A percentile compares a stretch with the other conserved stretches of the same genome.
phyloP scores from a whole-genome alignment of 2,888 invertebrate species.

The Drosophila rubida region DNA sequence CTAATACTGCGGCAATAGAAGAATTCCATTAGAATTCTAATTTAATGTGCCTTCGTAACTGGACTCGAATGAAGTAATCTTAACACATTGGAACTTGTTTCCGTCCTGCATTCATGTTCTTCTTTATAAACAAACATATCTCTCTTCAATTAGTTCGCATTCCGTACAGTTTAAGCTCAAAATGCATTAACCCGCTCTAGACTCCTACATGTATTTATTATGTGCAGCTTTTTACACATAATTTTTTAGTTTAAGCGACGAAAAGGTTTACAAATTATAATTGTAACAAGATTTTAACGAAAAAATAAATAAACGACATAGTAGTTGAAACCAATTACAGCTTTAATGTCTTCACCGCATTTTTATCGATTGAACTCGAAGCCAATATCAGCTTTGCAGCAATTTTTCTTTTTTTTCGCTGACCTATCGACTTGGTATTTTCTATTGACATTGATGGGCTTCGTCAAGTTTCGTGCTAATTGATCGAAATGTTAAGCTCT shows the following conservation, averaged over 20 bases:
- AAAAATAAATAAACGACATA: conserved; percentile 36
- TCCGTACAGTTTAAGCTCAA: conserved; percentile 42
- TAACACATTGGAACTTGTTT: conserved; percentile 38
- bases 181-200: conserved; percentile 31
- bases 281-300: conserved; percentile 52
- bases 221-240: conserved; percentile 39
- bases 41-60: conserved; percentile 56
- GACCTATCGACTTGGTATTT: background rate
- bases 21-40: conserved; percentile 6
- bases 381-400: no score
- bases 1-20: conserved; percentile 54
- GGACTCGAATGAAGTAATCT: conserved; percentile 43
- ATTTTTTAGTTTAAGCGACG: conserved; percentile 46
- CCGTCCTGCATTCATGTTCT: conserved; percentile 46
- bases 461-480: conserved; percentile 6
- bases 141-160: conserved; percentile 16
- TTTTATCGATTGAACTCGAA: background rate
- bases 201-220: conserved; percentile 20
- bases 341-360: background rate
- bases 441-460: background rate
- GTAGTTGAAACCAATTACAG: background rate
- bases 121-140: conserved; percentile 7
- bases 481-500: background rate
- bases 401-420: background rate
- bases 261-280: conserved; percentile 61